Evolutionary conservation across 2,888 invertebrate species (phyloP), one percentile per base, ranked within the genome.

Genomic region (Aelia acuminata): DNA sequence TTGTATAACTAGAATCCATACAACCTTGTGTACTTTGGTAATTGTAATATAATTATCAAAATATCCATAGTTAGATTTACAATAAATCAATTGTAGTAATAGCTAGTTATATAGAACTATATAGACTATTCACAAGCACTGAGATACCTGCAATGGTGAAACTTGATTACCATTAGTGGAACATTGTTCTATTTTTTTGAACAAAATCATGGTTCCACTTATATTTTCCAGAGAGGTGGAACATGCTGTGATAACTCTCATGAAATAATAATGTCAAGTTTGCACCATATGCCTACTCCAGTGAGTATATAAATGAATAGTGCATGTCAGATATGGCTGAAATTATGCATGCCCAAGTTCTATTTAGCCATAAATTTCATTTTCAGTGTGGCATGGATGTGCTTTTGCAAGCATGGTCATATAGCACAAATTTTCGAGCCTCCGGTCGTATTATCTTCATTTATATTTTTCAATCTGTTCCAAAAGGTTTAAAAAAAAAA

Each of bases 201-300:
- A 31, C 35, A 84, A 57, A 88, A 84, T 88, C 84, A 85, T 85
- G 49, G 86, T 85, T 47, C 75, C 80, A 70, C 80, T 70, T 70
- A 57, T 89, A 84, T 89, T 89, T 91, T 91, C 75, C 91, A 94
- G 94, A 93, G 94, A 91, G 93, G 93, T 92, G 93, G 93, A 85
- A 84, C 89, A 90, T 92, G 92, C 90, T 90, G 92, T 84, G 93
- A 93, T 90, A 94, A 93, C 91, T 92, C 93, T 91, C 94, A 94
- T 90, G 92, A 94, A 93, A 93, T 94, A 92, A 93, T 94, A 90
- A 93, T 94, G 90, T 93, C 94, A 91, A 93, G 94, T 91, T 93
- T 94, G 93, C 94, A 94, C 92, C 94, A 94, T 91, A 93, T 94
- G 92, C 94, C 94, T 92, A 94, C 93, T 90, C 93, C 94, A 93